A percentile compares a stretch with the other conserved stretches of the same genome.
Evolutionary conservation across 2,888 invertebrate species (phyloP).

Genomic region (Nemoura dubitans): DNA sequence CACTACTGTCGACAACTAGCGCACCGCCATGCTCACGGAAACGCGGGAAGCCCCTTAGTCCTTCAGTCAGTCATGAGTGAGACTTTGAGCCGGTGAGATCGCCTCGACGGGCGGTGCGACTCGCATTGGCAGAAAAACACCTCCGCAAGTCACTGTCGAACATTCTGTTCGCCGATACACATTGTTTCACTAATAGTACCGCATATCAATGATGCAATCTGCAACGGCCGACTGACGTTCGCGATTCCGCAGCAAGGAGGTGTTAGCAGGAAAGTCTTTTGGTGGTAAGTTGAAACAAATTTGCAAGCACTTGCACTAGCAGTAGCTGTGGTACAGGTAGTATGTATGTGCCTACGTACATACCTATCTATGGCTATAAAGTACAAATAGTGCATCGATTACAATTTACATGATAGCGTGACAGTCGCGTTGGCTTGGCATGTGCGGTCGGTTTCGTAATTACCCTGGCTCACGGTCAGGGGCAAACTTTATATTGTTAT

Average conservation of each 20-base stretch:
- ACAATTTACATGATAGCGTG: not conserved
- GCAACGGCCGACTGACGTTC: no score
- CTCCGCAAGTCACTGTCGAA: no score
- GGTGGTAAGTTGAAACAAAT: not conserved
- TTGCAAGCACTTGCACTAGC: not conserved
- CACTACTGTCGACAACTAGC: not conserved
- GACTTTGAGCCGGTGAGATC: not conserved
- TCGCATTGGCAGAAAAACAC: no score
- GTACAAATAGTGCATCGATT: not conserved
- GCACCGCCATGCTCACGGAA: not conserved
- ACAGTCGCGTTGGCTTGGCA: not conserved
- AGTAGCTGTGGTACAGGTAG: not conserved
- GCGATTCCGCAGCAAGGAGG: no score
- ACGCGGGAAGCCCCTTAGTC: not conserved
- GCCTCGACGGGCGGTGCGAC: not conserved
- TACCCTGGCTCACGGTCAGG: not conserved
- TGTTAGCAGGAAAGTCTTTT: not conserved
- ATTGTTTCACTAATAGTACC: no score
- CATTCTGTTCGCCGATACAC: no score
- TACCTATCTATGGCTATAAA: no score
- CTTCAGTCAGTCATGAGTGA: not conserved
- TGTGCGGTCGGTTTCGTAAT: not conserved
- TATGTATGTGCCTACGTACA: no score
- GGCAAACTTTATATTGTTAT: no score
- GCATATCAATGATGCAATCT: no score